These are phyloP conservation scores for Lepeophtheirus nordmannii DNA, from an alignment of 2,888 invertebrate genomes.

Conservation along the genomic window DNA sequence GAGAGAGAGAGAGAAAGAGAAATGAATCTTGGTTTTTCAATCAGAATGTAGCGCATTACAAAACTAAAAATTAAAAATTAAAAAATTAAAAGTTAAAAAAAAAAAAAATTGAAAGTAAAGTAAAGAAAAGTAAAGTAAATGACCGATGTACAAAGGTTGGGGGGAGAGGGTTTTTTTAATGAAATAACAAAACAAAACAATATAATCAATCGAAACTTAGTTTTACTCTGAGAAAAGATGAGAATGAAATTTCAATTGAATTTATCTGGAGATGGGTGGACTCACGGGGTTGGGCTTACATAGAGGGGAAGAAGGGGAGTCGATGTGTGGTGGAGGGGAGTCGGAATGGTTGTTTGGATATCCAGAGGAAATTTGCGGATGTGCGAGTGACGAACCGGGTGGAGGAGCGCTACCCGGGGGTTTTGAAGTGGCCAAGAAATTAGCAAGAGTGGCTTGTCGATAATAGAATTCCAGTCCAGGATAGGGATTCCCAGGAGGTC, in stretches of 20 bases:
- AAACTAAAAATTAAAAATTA: no score
- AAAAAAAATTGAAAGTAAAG: no score
- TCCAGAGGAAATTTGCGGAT: background rate
- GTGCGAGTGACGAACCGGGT: background rate
- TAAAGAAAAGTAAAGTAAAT: no score
- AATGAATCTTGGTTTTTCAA: background rate
- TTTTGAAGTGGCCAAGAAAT: slow-evolving; percentile 41
- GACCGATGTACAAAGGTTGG: no score
- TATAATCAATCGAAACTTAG: no score
- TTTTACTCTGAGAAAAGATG: background rate
- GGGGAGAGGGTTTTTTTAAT: no score
- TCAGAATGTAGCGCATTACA: background rate
- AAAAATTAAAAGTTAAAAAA: no score
- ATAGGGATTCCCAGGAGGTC: background rate
- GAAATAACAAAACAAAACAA: no score
- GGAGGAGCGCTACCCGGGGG: slow-evolving; percentile 35
- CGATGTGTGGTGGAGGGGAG: background rate
- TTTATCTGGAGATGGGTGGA: slow-evolving; percentile 17
- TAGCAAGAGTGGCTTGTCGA: slow-evolving; percentile 59
- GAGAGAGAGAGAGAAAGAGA: background rate
- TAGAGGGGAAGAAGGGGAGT: background rate
- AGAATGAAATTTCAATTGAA: background rate
- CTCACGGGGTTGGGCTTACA: background rate
- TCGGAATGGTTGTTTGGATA: background rate
- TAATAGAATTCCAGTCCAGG: slow-evolving; percentile 55